Evolutionary conservation across 2,797 vertebrate genomes (phyloP).

Genomic region (Ispidina lecontei): DNA sequence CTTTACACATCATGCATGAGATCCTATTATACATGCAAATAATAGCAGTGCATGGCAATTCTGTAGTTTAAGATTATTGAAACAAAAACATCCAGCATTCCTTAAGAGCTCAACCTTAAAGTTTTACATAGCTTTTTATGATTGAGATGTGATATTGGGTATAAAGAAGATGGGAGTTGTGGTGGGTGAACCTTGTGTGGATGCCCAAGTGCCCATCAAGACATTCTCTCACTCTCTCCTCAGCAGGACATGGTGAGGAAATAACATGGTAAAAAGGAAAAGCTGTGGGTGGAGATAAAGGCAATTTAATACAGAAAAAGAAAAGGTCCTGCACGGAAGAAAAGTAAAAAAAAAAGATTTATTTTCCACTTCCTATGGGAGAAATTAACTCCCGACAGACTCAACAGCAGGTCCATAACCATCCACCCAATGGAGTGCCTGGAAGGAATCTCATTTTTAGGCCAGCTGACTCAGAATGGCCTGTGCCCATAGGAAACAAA

Average conservation of each 20-base stretch:
- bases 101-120: not conserved
- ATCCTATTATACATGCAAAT: not conserved
- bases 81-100: not conserved
- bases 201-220: not conserved
- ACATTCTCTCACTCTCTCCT: accelerated
- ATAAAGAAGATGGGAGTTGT: not conserved
- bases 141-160: not conserved
- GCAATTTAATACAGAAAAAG: not conserved
- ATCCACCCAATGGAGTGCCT: not conserved
- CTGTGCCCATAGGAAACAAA: not conserved
- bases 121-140: not conserved
- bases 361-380: not conserved
- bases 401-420: not conserved
- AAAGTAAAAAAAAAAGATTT: not conserved
- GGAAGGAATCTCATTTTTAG: not conserved
- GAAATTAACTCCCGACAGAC: not conserved
- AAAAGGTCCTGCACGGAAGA: not conserved
- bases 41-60: not conserved
- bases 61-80: not conserved
- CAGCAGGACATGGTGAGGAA: not conserved
- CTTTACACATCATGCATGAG: not conserved
- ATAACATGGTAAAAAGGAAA: not conserved
- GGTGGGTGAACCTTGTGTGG: not conserved
- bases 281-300: not conserved
- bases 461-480: not conserved